Base-by-base conservation (phyloP, 2,113 vertebrate species). In the Oncorhynchus kisutch region DNA sequence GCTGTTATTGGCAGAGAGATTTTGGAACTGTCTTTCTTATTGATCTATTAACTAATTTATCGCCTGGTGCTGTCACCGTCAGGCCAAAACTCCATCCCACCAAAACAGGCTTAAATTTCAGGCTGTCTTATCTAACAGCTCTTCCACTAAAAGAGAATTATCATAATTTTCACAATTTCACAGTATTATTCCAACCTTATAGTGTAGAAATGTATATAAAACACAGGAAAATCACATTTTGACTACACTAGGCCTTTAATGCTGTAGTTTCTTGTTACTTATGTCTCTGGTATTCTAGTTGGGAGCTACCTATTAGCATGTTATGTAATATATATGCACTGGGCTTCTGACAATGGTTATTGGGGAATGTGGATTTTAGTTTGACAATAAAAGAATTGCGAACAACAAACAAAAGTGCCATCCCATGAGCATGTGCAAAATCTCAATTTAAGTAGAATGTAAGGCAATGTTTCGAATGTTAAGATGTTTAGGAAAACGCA, bases 401-500 rank as follows among this genome's bases (percentile, higher is more conserved):
- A 64, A 22, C 22, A 24, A 22, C n/a, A 8, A 39, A 39, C 34
- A 31, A 34, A 6, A 45, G 39, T 45, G 9, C 2, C 39, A 45
- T 45, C 39, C 18, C 79, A 69, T 73, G 68, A 73, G 71, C 81
- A 79, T 79, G 5, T 62, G 80, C 78, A 85, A 85, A 72, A 64
- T 48, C 77, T 82, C 70, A 72, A 75, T 60, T 31, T 34, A 70
- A 82, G 25, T 80, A 20, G 18, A 14, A 11, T 11, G 1, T 57
- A 20, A 20, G 18, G 54, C 18, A 67, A 79, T 84, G 72, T 69
- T 65, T n/a, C 79, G 77, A 79, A 84, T 81, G 74, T 84, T 72
- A 69, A 60, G 82, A 76, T 79, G 76, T 81, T 79, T 77, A 79
- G 81, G 77, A 79, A 77, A n/a, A 77, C 71, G 76, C 73, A 74